These are phyloP conservation scores for Isaurus tuberculatus DNA, from an alignment of 92 coral and sea anemone species.

Conservation along the genomic window DNA sequence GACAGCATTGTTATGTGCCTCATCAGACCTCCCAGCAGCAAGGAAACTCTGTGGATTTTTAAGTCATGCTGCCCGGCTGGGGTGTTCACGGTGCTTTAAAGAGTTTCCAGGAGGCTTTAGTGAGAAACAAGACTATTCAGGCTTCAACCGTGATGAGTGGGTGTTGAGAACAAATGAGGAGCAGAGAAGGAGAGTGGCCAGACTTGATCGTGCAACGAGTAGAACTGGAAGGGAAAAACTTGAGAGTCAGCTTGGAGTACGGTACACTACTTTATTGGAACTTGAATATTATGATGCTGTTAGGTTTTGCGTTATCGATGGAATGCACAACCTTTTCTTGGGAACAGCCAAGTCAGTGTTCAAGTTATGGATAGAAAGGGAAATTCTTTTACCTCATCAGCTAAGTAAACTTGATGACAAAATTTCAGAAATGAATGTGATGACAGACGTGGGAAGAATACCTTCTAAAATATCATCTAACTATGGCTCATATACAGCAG, in stretches of 20 bases:
- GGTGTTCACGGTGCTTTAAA: slow-evolving; percentile 39
- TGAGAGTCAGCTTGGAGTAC: slow-evolving; percentile 24
- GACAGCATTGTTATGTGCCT: slow-evolving; percentile 41
- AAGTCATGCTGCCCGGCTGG: slow-evolving; percentile 40
- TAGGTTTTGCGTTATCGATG: slow-evolving; percentile 32
- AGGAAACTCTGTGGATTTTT: slow-evolving; percentile 44
- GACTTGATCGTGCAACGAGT: slow-evolving; percentile 2
- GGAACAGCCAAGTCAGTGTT: slow-evolving; percentile 35
- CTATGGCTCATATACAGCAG: slow-evolving; percentile 50
- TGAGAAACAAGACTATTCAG: slow-evolving; percentile 44
- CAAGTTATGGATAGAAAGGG: slow-evolving; percentile 31
- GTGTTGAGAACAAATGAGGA: not conserved
- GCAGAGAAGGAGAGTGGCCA: slow-evolving; percentile 24
- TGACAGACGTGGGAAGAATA: too few species aligned
- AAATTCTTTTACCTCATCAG: slow-evolving; percentile 1
- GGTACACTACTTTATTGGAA: slow-evolving; percentile 11
- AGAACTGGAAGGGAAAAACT: slow-evolving; percentile 4
- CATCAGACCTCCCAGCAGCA: slow-evolving; percentile 53
- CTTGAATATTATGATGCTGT: slow-evolving; percentile 29
- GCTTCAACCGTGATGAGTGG: slow-evolving; percentile 32
- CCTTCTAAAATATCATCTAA: slow-evolving; percentile 25
- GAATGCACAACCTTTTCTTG: slow-evolving; percentile 45
- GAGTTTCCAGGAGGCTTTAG: slow-evolving; percentile 43
- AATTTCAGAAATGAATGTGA: too few species aligned
- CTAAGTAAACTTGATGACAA: too few species aligned